phyloP scores from a whole-genome alignment of 2,797 vertebrate species.

The Ciconia nigra region DNA sequence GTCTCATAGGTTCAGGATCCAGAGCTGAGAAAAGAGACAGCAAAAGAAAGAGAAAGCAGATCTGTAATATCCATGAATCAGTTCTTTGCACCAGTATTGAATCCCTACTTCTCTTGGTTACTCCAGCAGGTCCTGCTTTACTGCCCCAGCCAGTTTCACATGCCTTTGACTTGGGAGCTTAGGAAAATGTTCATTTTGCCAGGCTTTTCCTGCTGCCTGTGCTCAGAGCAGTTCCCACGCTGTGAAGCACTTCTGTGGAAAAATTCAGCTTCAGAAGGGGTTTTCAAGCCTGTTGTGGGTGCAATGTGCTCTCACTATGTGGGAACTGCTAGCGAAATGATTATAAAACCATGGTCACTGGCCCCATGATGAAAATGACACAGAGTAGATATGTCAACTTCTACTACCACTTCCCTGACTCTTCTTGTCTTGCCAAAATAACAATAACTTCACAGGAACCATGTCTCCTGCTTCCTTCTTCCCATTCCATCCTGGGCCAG shows the following conservation, averaged over 20 bases:
- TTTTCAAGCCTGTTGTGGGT: neutral
- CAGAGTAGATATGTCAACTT: neutral
- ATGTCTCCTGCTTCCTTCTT: neutral
- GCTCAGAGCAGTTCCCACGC: constrained; percentile 26
- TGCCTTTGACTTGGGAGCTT: neutral
- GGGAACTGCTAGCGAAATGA: neutral
- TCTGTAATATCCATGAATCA: neutral
- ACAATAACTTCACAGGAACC: neutral
- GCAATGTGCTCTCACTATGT: neutral
- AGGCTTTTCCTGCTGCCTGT: neutral
- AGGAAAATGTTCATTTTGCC: constrained; percentile 22
- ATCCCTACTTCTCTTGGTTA: neutral
- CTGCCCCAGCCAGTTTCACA: constrained; percentile 40
- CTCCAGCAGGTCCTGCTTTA: constrained; percentile 35
- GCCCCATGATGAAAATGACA: neutral
- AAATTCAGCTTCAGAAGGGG: neutral
- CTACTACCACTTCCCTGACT: neutral
- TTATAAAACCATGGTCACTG: neutral
- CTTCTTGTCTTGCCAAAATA: neutral
- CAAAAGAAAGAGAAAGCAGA: neutral
- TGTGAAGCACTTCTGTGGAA: neutral
- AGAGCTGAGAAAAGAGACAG: neutral
- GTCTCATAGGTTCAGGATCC: neutral
- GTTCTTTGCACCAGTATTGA: neutral
- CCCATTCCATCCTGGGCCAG: neutral